Conservation (phyloP, 2,888 invertebrate species). For the Metalampra italica region DNA sequence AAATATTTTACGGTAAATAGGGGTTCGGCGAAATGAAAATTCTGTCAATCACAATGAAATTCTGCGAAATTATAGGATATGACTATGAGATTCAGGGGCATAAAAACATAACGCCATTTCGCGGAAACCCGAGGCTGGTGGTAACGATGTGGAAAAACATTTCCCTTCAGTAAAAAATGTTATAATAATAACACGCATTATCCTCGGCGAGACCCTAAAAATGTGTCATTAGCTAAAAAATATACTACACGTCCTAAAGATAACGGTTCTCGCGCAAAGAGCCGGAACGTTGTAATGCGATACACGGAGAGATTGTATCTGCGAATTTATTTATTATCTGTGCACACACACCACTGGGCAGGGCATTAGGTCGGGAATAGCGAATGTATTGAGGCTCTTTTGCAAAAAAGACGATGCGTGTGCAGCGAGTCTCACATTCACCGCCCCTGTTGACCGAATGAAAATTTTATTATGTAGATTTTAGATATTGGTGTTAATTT, state of each 20-base stretch:
- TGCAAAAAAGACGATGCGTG: not conserved
- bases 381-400: slow-evolving; percentile 1
- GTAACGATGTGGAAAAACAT: too few relatives aligned
- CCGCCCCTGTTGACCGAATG: too few relatives aligned
- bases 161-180: not conserved
- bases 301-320: slow-evolving; percentile 23
- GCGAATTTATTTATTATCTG: slow-evolving; percentile 23
- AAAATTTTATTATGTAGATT: too few relatives aligned
- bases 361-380: slow-evolving; percentile 2
- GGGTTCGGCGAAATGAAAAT: too few relatives aligned
- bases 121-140: too few relatives aligned
- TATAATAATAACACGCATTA: slow-evolving; percentile 5
- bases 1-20: too few relatives aligned
- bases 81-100: too few relatives aligned
- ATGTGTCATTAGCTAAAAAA: slow-evolving; percentile 8
- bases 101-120: too few relatives aligned
- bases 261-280: slow-evolving; percentile 16
- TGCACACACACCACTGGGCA: slow-evolving; percentile 23
- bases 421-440: too few relatives aligned
- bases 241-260: slow-evolving; percentile 3
- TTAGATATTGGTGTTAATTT: too few relatives aligned
- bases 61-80: too few relatives aligned
- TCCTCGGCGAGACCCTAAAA: slow-evolving; percentile 1
- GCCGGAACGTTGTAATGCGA: slow-evolving; percentile 16
- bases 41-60: too few relatives aligned